Evolutionary conservation across 35 echinoderm and acorn worm genomes (phyloP).

Genomic region (Patiria miniata): DNA sequence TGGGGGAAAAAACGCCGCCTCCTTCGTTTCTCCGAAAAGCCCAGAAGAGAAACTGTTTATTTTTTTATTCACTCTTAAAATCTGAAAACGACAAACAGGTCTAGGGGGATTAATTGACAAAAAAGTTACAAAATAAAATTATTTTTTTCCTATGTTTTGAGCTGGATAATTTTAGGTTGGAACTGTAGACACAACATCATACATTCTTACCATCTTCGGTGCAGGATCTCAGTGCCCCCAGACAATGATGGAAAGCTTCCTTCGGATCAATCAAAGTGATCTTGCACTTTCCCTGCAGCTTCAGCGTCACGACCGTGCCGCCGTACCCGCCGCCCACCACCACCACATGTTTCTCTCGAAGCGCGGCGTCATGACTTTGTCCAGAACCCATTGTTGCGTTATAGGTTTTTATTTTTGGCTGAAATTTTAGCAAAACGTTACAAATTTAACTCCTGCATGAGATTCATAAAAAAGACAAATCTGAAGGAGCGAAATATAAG

Average conservation of each 20-base stretch:
- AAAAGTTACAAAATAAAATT: too few species aligned
- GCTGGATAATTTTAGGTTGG: too few species aligned
- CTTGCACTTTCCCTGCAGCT: slow-evolving; percentile 70
- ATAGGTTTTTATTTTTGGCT: neutral
- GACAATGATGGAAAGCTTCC: slow-evolving; percentile 74
- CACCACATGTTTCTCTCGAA: slow-evolving; percentile 50
- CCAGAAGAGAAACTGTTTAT: too few species aligned
- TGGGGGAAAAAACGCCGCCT: too few species aligned
- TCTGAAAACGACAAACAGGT: too few species aligned
- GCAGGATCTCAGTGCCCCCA: slow-evolving; percentile 65
- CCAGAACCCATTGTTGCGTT: slow-evolving; percentile 45
- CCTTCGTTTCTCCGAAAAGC: too few species aligned
- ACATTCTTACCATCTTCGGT: slow-evolving; percentile 79
- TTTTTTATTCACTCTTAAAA: too few species aligned
- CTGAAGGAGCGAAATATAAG: too few species aligned
- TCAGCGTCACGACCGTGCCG: slow-evolving; percentile 40
- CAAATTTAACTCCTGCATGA: neutral
- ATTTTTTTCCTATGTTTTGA: too few species aligned
- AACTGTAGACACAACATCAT: too few species aligned
- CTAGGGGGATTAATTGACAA: too few species aligned
- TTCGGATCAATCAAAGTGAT: slow-evolving; percentile 86
- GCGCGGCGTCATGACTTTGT: neutral
- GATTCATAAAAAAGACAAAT: too few species aligned
- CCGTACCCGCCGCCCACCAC: slow-evolving; percentile 83
- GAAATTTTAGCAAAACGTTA: neutral